Percentiles rank a stretch among this genome's conserved stretches.
phyloP scores from a whole-genome alignment of 2,113 vertebrate genomes.

The Mus spicilegus region DNA sequence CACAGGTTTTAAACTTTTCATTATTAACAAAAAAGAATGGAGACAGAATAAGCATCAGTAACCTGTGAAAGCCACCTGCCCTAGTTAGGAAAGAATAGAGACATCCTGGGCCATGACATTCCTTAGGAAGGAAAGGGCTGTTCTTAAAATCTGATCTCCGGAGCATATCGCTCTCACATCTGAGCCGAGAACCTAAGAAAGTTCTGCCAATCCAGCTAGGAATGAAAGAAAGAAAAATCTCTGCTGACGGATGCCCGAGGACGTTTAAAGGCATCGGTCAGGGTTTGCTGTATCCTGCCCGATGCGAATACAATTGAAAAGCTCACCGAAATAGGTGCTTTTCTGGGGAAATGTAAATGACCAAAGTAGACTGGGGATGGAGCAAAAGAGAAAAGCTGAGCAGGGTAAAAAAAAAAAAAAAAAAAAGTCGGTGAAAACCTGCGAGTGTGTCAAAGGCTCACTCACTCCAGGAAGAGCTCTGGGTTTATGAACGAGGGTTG shows the following conservation, averaged over 20 bases:
- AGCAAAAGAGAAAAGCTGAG: neutral
- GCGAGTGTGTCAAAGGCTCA: constrained; percentile 36
- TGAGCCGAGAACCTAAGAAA: neutral
- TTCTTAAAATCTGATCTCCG: neutral
- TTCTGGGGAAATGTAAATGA: constrained; percentile 57
- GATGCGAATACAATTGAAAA: neutral
- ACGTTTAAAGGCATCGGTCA: neutral
- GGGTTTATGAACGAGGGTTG: constrained; percentile 61
- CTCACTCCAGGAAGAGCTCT: constrained; percentile 56
- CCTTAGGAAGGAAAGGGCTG: neutral
- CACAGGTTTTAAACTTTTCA: constrained; percentile 12
- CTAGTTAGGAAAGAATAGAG: neutral
- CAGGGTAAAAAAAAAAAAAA: neutral
- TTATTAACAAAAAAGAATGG: neutral
- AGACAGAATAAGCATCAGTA: neutral
- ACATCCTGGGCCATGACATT: neutral
- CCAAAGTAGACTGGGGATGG: neutral
- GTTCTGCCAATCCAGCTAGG: neutral
- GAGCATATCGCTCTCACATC: neutral
- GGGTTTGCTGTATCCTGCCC: neutral
- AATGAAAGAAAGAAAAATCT: neutral
- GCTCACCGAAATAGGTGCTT: constrained; percentile 31
- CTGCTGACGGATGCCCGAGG: neutral
- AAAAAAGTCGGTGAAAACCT: neutral
- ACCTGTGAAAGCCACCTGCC: neutral